phyloP scores from a whole-genome alignment of 2,888 invertebrate genomes.

The Platypus cylindrus region DNA sequence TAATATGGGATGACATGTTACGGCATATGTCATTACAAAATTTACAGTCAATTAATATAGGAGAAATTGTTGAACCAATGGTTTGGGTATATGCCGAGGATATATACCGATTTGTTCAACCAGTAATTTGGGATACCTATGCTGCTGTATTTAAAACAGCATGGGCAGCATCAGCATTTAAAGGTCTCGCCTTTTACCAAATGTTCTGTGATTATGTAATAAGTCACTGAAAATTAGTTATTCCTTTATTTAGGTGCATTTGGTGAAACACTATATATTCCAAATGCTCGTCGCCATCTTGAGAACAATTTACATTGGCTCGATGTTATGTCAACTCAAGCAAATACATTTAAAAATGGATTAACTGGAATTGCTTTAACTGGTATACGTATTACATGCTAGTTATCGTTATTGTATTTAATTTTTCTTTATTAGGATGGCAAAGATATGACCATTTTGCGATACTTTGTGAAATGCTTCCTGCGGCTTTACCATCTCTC shows the following conservation, averaged over 20 bases:
- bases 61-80: conserved; percentile 61
- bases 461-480: conserved; percentile 54
- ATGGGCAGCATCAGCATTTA: conserved; percentile 65
- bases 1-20: conserved; percentile 77
- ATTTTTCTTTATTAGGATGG: conserved; percentile 22
- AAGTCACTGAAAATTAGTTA: neutral
- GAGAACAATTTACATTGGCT: conserved; percentile 61
- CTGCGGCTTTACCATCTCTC: conserved; percentile 49
- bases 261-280: conserved; percentile 55
- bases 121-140: conserved; percentile 52
- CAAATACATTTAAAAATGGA: conserved; percentile 38
- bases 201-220: no score
- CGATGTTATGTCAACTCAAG: conserved; percentile 49
- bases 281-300: conserved; percentile 52
- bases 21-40: conserved; percentile 47
- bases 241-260: conserved; percentile 39
- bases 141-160: conserved; percentile 52
- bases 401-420: neutral
- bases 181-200: conserved; percentile 32
- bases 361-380: conserved; percentile 43
- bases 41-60: conserved; percentile 48
- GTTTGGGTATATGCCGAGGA: conserved; percentile 70
- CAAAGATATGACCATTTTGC: conserved; percentile 61
- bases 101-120: conserved; percentile 42
- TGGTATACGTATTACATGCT: conserved; percentile 19